phyloP scores from a whole-genome alignment of 2,113 vertebrate species.

The Crotalus horridus region DNA sequence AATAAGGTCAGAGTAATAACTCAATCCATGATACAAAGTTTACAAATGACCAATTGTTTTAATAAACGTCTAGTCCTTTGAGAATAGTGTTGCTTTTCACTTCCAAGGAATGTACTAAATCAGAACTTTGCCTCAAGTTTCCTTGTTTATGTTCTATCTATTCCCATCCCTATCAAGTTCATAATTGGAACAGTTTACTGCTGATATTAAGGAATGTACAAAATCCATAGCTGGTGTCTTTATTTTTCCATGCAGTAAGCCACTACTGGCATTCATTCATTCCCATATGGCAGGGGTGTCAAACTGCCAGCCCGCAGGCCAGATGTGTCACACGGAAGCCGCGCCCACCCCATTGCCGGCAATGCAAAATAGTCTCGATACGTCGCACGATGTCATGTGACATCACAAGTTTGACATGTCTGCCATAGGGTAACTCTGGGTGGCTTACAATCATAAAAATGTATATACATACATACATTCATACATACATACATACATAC shows the following conservation, averaged over 20 bases:
- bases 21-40: neutral
- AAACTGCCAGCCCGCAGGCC: no score
- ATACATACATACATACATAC: no score
- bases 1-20: slow-evolving; percentile 78
- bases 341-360: no score
- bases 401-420: no score
- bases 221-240: neutral
- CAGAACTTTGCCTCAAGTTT: neutral
- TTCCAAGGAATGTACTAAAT: neutral
- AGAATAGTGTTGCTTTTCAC: neutral
- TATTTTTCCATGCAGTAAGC: neutral
- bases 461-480: no score
- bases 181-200: neutral
- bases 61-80: neutral
- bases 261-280: neutral
- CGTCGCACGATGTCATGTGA: no score
- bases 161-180: neutral
- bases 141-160: neutral
- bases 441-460: no score
- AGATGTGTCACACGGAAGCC: no score
- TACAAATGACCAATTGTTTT: neutral
- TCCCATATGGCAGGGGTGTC: no score
- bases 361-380: no score
- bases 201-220: neutral
- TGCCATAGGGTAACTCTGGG: no score